Evolutionary conservation across 2,113 vertebrate genomes (phyloP).

Genomic region (Seriola aureovittata): DNA sequence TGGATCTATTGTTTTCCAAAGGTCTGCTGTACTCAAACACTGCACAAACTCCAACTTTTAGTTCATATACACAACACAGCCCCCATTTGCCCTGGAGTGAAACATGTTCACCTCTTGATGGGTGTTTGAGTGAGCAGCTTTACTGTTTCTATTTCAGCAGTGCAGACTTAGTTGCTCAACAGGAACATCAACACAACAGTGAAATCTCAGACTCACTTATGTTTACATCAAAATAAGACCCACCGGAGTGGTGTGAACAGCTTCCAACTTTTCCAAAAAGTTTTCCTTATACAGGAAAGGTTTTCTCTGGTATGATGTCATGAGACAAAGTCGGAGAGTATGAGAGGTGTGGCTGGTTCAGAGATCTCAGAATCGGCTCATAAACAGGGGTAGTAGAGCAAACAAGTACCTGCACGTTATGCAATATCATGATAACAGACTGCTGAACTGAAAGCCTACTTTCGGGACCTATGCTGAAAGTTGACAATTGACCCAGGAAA

Average conservation of each 20-base stretch:
- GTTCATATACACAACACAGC: not conserved
- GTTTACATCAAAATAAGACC: not conserved
- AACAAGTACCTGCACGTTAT: slow-evolving; percentile 13
- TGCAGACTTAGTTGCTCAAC: not conserved
- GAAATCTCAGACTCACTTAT: not conserved
- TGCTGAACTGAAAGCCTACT: not conserved
- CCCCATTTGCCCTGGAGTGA: too few species aligned
- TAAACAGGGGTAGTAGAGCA: slow-evolving; percentile 43
- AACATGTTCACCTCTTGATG: not conserved
- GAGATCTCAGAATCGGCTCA: not conserved
- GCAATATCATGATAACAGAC: slow-evolving; percentile 18
- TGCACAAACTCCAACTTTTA: too few species aligned
- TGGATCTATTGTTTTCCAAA: too few species aligned
- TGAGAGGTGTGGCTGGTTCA: slow-evolving; percentile 10
- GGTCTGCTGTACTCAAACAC: not conserved
- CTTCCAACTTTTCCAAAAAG: not conserved
- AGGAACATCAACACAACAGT: not conserved
- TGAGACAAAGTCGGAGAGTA: not conserved
- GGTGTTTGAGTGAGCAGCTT: not conserved
- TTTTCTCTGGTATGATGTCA: not conserved
- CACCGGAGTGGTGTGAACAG: not conserved
- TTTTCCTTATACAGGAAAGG: not conserved
- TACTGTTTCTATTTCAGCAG: slow-evolving; percentile 25
- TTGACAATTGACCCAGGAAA: slow-evolving; percentile 25
- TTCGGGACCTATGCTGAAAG: not conserved